Evolutionary conservation across 2,888 invertebrate species (phyloP).

Genomic region (Osedax frankpressi): DNA sequence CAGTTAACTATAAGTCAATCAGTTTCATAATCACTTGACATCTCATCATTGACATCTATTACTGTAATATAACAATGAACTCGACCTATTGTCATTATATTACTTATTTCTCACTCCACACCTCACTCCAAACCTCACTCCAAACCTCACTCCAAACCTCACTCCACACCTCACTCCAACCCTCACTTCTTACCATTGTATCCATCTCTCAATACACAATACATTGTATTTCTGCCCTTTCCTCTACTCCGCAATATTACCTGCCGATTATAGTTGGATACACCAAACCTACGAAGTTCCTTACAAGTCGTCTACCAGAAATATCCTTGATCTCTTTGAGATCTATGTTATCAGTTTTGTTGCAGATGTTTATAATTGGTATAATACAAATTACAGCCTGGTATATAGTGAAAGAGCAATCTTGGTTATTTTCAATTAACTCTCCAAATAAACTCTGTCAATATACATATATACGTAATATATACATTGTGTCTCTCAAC

Average conservation of each 20-base stretch:
- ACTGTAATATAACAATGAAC: too few relatives aligned
- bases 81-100: too few relatives aligned
- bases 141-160: too few relatives aligned
- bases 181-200: too few relatives aligned
- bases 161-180: too few relatives aligned
- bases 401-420: background rate
- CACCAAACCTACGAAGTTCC: background rate
- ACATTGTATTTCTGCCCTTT: conserved; percentile 48
- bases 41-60: too few relatives aligned
- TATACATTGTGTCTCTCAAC: too few relatives aligned
- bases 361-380: background rate
- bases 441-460: background rate
- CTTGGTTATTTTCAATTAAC: background rate
- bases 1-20: too few relatives aligned
- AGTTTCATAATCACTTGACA: too few relatives aligned
- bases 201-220: too few relatives aligned
- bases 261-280: conserved; percentile 31
- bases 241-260: conserved; percentile 48
- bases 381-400: background rate
- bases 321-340: background rate
- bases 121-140: too few relatives aligned
- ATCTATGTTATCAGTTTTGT: background rate
- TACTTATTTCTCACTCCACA: too few relatives aligned
- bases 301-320: background rate
- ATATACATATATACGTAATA: background rate